Conservation (phyloP, 2,888 invertebrate species). For the Opisthograptis luteolata region DNA sequence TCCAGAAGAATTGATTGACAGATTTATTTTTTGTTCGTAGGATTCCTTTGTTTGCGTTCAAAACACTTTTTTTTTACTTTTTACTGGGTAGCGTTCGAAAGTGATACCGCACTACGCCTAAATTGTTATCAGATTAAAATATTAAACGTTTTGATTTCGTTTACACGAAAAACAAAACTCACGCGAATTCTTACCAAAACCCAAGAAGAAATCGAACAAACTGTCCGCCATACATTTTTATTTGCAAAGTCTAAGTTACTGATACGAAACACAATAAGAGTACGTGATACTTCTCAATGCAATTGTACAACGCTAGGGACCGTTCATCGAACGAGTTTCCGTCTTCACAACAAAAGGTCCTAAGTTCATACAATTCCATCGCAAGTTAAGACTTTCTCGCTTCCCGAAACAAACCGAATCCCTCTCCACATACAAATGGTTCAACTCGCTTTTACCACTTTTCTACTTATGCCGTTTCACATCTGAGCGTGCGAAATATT, state of each 20-base stretch:
- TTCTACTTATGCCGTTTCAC: conserved; percentile 55
- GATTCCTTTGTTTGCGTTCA: too few relatives aligned
- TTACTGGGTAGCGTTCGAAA: too few relatives aligned
- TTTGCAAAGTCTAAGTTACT: conserved; percentile 36
- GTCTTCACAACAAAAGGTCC: conserved; percentile 57
- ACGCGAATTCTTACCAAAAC: conserved; percentile 10
- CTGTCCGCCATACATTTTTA: conserved; percentile 31
- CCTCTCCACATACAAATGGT: conserved; percentile 48
- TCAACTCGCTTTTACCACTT: conserved; percentile 48
- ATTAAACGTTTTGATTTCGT: too few relatives aligned
- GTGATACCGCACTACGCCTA: too few relatives aligned
- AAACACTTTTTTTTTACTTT: too few relatives aligned
- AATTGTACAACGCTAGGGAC: conserved; percentile 75
- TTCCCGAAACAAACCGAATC: conserved; percentile 50
- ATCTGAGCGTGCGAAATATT: conserved; percentile 47
- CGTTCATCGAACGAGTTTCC: conserved; percentile 73
- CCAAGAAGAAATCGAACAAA: conserved; percentile 35
- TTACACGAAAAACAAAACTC: conserved; percentile 25
- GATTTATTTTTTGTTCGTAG: too few relatives aligned
- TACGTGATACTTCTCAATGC: conserved; percentile 65
- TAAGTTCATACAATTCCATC: conserved; percentile 50
- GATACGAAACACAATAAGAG: conserved; percentile 53
- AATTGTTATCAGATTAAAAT: too few relatives aligned
- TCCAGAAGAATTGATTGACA: too few relatives aligned
- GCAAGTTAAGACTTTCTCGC: conserved; percentile 51